These are phyloP conservation scores for Hydriomena furcata DNA, from an alignment of 2,888 invertebrate genomes.

Conservation along the genomic window DNA sequence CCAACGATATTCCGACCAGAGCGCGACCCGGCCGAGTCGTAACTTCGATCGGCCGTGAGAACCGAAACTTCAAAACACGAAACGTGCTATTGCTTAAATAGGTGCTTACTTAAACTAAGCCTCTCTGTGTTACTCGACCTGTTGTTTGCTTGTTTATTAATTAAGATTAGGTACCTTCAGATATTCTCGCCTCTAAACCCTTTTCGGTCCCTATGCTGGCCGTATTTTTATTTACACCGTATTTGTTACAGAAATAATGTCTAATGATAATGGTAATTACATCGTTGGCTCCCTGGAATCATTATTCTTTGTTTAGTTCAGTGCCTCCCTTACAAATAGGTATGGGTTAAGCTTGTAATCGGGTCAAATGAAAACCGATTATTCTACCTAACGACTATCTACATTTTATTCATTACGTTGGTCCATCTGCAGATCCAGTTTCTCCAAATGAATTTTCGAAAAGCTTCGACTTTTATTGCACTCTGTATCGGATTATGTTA, in stretches of 20 bases:
- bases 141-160: conserved; percentile 70
- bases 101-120: conserved; percentile 65
- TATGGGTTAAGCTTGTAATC: conserved; percentile 30
- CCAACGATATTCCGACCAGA: conserved; percentile 30
- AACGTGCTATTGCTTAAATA: conserved; percentile 78
- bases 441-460: conserved; percentile 1
- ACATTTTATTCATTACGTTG: conserved; percentile 10
- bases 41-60: conserved; percentile 36
- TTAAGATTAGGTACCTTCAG: conserved; percentile 60
- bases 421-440: conserved; percentile 4
- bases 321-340: conserved; percentile 31
- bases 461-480: background rate
- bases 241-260: conserved; percentile 43
- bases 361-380: conserved; percentile 31
- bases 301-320: conserved; percentile 45
- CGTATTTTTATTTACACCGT: no score
- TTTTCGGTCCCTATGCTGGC: conserved; percentile 44
- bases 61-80: conserved; percentile 64
- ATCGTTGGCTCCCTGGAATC: conserved; percentile 39
- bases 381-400: conserved; percentile 24
- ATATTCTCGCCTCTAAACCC: conserved; percentile 48
- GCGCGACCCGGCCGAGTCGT: conserved; percentile 28
- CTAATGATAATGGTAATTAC: conserved; percentile 41
- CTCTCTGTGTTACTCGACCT: conserved; percentile 54
- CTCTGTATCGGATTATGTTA: no score